These are phyloP conservation scores for Amitus sp. DNA, from an alignment of 2,888 invertebrate species.

Conservation along the genomic window DNA sequence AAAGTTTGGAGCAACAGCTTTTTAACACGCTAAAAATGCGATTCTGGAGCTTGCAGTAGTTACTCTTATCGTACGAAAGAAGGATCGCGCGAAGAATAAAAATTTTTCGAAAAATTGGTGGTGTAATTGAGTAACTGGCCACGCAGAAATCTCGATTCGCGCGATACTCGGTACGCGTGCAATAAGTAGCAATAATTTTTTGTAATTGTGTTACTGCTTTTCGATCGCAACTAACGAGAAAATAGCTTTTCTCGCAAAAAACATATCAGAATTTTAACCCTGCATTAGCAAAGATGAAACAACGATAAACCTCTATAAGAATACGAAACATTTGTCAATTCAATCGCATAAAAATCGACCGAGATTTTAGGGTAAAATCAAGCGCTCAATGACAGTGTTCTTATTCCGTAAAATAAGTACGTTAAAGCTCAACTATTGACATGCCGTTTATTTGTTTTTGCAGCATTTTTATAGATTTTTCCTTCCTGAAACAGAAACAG, in stretches of 20 bases:
- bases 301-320: too few species aligned
- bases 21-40: constrained; percentile 28
- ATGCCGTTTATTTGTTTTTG: constrained; percentile 56
- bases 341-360: too few species aligned
- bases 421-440: constrained; percentile 20
- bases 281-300: too few species aligned
- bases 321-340: too few species aligned
- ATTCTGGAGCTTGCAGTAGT: constrained; percentile 36
- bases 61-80: constrained; percentile 3
- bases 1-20: constrained; percentile 26
- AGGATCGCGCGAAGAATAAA: background rate
- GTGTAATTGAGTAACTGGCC: too few species aligned
- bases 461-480: constrained; percentile 86
- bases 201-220: background rate
- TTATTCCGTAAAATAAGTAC: background rate
- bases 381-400: background rate
- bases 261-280: background rate
- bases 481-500: constrained; percentile 81
- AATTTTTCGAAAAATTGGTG: too few species aligned
- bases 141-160: background rate
- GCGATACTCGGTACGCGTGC: background rate
- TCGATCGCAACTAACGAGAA: background rate
- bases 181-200: background rate
- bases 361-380: constrained; percentile 2
- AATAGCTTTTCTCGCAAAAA: background rate